Evolutionary conservation across 2,113 vertebrate species (phyloP).

Genomic region (Ailurus styani): DNA sequence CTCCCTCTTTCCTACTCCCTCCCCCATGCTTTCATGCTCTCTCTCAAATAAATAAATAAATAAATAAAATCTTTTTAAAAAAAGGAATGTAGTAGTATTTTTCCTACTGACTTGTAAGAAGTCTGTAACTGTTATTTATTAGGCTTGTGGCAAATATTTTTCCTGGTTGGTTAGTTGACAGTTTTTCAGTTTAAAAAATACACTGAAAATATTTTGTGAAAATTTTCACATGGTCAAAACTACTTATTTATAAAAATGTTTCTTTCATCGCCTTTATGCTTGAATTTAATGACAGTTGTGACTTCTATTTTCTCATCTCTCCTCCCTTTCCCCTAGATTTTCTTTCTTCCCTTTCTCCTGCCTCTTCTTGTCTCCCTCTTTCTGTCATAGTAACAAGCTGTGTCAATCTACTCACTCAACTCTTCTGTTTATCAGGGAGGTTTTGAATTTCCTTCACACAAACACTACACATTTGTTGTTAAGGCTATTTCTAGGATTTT

Average conservation of each 20-base stretch:
- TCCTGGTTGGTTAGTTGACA: background rate
- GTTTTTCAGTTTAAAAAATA: background rate
- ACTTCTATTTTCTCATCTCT: background rate
- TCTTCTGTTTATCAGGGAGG: background rate
- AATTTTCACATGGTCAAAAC: background rate
- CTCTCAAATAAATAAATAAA: background rate
- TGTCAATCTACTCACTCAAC: background rate
- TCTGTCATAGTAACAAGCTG: background rate
- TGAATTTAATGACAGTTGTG: background rate
- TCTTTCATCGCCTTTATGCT: background rate
- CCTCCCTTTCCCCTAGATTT: background rate
- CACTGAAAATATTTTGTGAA: background rate
- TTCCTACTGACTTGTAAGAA: background rate
- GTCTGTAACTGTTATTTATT: background rate
- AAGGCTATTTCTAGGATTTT: background rate
- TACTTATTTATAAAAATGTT: background rate
- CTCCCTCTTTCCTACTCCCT: background rate
- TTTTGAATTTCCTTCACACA: background rate
- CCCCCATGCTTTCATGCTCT: background rate
- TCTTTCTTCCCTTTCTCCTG: background rate
- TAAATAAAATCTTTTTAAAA: background rate
- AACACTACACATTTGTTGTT: background rate
- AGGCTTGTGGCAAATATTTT: background rate
- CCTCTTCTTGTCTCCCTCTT: background rate
- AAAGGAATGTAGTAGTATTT: background rate